Base-by-base conservation (phyloP, 2,888 invertebrate genomes). In the Latrodectus elegans region DNA sequence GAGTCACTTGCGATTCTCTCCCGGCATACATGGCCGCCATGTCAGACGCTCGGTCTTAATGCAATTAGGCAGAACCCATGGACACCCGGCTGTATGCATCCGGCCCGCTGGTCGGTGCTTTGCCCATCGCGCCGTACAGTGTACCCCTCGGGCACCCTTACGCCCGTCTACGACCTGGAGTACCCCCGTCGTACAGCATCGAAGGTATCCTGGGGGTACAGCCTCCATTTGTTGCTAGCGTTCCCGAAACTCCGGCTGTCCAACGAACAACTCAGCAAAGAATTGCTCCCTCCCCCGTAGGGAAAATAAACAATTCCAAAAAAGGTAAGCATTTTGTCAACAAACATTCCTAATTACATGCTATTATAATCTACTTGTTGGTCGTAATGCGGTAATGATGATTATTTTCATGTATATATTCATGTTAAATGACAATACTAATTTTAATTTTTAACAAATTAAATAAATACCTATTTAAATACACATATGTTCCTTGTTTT, bases 21-120 rank as follows among this genome's bases (percentile, higher is more conserved):
- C 12, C 75, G 38, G 85, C 85, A 76, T 76, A 80, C 75, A 86
- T 86, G 85, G 85, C 85, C 85, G 85, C 85, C 85, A 86, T 86
- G 80, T 86, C 85, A 86, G 80, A 86, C 26, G 75, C 65, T 65
- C 75, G 17, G 71, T 71, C 68, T 52, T 86, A 76, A 86, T 80
- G 80, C 85, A 80, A 86, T 86, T 76, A 80, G 65, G 85, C 80
- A 80, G 76, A 65, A 80, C 68, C 49, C 78, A 80, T 80, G 80
- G 80, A 80, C 71, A 75, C 80, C 17, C 68, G 85, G 85, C 80
- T 86, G 14, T 86, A 80, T 71, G 85, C 85, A 71, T 55, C 80
- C 74, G 85, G 85, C 60, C 85, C 85, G 22, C 53, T 87, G 72
- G 73, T 85, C 26, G 83, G 76, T 49, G 60, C 83, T 11, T 65